A percentile compares a stretch with the other conserved stretches of the same genome.
These are phyloP conservation scores for Diorhabda carinulata DNA, from an alignment of 1,140 invertebrate genomes.

Conservation along the genomic window DNA sequence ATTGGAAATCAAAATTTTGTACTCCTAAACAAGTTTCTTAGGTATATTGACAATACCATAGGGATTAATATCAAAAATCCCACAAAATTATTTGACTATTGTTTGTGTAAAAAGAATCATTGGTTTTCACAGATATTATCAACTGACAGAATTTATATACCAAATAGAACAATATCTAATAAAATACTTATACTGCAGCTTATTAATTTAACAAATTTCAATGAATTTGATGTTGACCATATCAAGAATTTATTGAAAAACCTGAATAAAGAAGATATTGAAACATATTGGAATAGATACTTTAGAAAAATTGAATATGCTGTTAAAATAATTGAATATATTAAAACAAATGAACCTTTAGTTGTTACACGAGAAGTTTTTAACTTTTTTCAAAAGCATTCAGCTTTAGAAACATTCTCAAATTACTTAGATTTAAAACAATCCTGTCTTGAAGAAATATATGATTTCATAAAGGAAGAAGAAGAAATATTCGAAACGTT, in stretches of 20 bases:
- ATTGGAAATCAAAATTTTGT: slow-evolving; percentile 31
- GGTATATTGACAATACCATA: slow-evolving; percentile 30
- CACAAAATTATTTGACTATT: slow-evolving; percentile 36
- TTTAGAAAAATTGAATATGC: slow-evolving; percentile 30
- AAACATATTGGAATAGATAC: slow-evolving; percentile 32
- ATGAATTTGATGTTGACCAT: slow-evolving; percentile 21
- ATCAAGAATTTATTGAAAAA: slow-evolving; percentile 20
- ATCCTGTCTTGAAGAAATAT: slow-evolving; percentile 12
- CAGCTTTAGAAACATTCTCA: slow-evolving; percentile 27
- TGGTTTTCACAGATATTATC: slow-evolving; percentile 40
- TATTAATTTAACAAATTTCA: slow-evolving; percentile 31
- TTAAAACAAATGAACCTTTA: slow-evolving; percentile 14
- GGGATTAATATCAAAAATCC: slow-evolving; percentile 32
- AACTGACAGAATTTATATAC: slow-evolving; percentile 14
- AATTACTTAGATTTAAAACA: slow-evolving; percentile 27
- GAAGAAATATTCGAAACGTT: slow-evolving; percentile 17
- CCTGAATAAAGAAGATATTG: slow-evolving; percentile 21
- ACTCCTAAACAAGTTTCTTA: slow-evolving; percentile 34
- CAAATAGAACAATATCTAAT: slow-evolving; percentile 26
- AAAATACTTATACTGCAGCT: slow-evolving; percentile 36
- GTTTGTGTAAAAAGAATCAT: slow-evolving; percentile 39
- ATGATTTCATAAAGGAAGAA: slow-evolving; percentile 12
- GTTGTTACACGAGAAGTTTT: slow-evolving; percentile 26
- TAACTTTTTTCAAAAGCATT: slow-evolving; percentile 21
- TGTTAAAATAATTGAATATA: slow-evolving; percentile 30